phyloP scores from a whole-genome alignment of 2,888 invertebrate genomes.

The Caenorhabditis afra region DNA sequence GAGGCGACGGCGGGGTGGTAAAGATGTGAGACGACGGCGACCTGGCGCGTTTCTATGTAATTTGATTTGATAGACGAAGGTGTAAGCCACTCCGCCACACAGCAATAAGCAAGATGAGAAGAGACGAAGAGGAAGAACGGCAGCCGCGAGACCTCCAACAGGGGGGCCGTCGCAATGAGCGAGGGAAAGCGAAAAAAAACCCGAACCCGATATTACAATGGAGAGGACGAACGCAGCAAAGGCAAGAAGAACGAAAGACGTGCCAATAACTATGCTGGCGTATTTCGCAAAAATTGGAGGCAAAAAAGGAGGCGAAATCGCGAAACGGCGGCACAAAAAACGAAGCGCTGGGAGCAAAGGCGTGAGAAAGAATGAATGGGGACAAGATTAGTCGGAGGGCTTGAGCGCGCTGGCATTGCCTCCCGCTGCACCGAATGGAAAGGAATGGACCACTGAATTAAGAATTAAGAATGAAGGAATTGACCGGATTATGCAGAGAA shows the following conservation, averaged over 20 bases:
- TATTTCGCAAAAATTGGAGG: slow-evolving; percentile 2
- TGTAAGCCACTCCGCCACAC: slow-evolving; percentile 22
- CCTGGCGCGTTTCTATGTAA: slow-evolving; percentile 8
- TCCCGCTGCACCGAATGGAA: background rate
- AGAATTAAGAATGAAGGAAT: slow-evolving; percentile 14
- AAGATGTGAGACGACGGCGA: slow-evolving; percentile 9
- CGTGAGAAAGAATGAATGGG: slow-evolving; percentile 46
- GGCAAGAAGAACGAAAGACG: slow-evolving; percentile 1
- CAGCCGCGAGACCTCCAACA: background rate
- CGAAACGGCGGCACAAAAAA: background rate
- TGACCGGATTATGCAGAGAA: background rate
- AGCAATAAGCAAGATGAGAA: slow-evolving; percentile 6
- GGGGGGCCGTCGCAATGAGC: too few relatives aligned
- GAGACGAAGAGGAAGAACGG: slow-evolving; percentile 3
- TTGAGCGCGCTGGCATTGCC: background rate
- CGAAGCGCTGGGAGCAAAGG: background rate
- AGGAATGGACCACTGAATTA: slow-evolving; percentile 29
- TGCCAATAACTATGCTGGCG: slow-evolving; percentile 11
- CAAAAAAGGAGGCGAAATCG: slow-evolving; percentile 3
- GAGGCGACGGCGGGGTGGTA: background rate
- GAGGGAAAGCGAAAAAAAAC: background rate
- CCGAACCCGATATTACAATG: slow-evolving; percentile 21
- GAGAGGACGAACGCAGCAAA: background rate
- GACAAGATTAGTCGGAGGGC: slow-evolving; percentile 28
- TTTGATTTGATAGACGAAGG: background rate